Conservation (phyloP, 2,888 invertebrate species). For the Drosophila falleni region DNA sequence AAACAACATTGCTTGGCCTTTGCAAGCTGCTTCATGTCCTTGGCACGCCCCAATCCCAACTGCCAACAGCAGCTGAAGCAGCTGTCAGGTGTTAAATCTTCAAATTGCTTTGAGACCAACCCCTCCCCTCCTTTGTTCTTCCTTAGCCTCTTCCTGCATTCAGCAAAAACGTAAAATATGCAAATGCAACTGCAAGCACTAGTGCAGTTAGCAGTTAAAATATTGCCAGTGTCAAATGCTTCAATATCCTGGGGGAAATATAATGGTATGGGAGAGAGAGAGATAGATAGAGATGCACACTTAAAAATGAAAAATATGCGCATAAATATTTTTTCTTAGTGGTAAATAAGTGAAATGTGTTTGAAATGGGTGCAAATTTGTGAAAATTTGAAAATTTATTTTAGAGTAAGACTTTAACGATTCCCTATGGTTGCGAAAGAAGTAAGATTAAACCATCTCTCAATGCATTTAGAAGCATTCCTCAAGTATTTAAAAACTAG, state of each 20-base stretch:
- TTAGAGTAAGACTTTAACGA: not conserved
- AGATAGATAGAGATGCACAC: not conserved
- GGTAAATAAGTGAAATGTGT: constrained; percentile 40
- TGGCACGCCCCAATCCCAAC: constrained; percentile 31
- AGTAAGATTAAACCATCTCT: not conserved
- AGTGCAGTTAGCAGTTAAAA: constrained; percentile 72
- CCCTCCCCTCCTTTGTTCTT: not conserved
- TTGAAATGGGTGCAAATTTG: constrained; percentile 13
- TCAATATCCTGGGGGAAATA: constrained; percentile 55
- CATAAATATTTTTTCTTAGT: constrained; percentile 45
- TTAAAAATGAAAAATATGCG: constrained; percentile 15
- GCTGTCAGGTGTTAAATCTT: constrained; percentile 72
- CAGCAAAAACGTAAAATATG: constrained; percentile 59
- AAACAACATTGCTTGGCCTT: constrained; percentile 50
- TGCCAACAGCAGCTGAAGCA: constrained; percentile 44
- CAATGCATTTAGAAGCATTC: not conserved
- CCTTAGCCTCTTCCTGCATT: not conserved
- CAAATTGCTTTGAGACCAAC: constrained; percentile 68
- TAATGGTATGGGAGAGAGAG: constrained; percentile 48
- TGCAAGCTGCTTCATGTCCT: constrained; percentile 38
- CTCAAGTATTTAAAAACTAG: no score
- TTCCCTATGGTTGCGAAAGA: constrained; percentile 1
- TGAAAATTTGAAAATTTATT: constrained; percentile 35
- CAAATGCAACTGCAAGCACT: constrained; percentile 61
- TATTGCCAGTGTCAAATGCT: constrained; percentile 72